Evolutionary conservation across 2,888 invertebrate species (phyloP).

Genomic region (Entomobrya proxima): DNA sequence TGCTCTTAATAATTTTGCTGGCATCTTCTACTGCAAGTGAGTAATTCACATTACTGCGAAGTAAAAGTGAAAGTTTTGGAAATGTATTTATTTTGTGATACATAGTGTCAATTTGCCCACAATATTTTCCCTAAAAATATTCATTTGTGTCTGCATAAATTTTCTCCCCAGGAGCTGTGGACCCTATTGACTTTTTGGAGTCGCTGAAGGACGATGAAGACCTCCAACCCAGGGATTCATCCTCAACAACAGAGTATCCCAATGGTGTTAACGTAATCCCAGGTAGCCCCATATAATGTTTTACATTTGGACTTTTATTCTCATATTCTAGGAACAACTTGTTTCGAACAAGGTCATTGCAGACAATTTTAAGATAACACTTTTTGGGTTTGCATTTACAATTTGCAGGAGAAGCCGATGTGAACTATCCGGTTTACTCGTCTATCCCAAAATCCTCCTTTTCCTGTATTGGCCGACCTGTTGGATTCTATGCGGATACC

Average conservation of each 20-base stretch:
- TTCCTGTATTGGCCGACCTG: constrained; percentile 69
- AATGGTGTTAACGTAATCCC: constrained; percentile 75
- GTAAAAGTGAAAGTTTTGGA: not conserved
- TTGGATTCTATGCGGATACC: constrained; percentile 73
- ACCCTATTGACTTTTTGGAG: constrained; percentile 62
- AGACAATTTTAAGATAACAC: too few species aligned
- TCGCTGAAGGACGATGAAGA: constrained; percentile 68
- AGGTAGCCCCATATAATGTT: constrained; percentile 54
- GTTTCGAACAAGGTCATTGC: too few species aligned
- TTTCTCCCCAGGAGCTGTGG: constrained; percentile 68
- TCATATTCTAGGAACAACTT: too few species aligned
- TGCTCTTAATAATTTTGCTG: not conserved
- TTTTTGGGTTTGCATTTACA: not conserved
- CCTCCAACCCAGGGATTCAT: constrained; percentile 41
- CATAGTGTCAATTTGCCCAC: too few species aligned
- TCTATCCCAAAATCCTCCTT: constrained; percentile 72
- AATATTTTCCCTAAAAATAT: too few species aligned
- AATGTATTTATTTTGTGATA: too few species aligned
- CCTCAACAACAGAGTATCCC: constrained; percentile 72
- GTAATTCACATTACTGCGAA: not conserved
- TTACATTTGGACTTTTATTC: too few species aligned
- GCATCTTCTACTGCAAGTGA: constrained; percentile 17
- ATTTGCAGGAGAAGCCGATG: constrained; percentile 70
- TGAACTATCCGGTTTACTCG: constrained; percentile 73
- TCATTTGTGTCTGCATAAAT: too few species aligned